Evolutionary conservation across 2,113 vertebrate genomes (phyloP).

Genomic region (Clarias macrocephalus): DNA sequence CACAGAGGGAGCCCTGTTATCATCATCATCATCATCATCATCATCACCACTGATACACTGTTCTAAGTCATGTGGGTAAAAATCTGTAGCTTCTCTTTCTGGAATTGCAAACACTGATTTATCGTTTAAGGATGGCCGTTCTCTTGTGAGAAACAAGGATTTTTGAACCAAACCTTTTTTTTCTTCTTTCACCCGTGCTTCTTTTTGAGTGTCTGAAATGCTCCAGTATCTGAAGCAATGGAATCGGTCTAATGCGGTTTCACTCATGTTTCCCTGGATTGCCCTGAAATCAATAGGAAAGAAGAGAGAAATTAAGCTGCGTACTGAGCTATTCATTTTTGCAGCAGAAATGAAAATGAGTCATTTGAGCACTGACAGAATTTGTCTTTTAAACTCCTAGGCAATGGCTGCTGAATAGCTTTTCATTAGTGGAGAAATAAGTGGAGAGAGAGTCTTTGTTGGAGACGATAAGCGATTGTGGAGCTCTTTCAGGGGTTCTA

Average conservation of each 20-base stretch:
- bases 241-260: slow-evolving; percentile 47
- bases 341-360: slow-evolving; percentile 51
- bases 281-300: slow-evolving; percentile 44
- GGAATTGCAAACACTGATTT: not conserved
- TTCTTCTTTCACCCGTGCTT: slow-evolving; percentile 28
- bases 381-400: slow-evolving; percentile 46
- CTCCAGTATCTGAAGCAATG: slow-evolving; percentile 23
- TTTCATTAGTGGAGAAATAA: slow-evolving; percentile 46
- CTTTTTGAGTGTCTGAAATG: slow-evolving; percentile 42
- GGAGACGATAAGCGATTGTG: slow-evolving; percentile 30
- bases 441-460: slow-evolving; percentile 44
- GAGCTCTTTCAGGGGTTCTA: slow-evolving; percentile 36
- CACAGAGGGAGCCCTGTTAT: slow-evolving; percentile 7
- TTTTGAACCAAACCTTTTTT: not conserved
- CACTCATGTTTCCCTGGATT: slow-evolving; percentile 34
- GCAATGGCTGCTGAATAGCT: slow-evolving; percentile 38
- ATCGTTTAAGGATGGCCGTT: not conserved
- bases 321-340: slow-evolving; percentile 50
- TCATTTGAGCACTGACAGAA: slow-evolving; percentile 51
- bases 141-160: not conserved
- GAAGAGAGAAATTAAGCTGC: slow-evolving; percentile 46
- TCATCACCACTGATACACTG: slow-evolving; percentile 8
- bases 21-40: not conserved
- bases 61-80: not conserved
- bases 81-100: not conserved